Conservation (phyloP, 2,888 invertebrate genomes). For the Ophion ventricosus region DNA sequence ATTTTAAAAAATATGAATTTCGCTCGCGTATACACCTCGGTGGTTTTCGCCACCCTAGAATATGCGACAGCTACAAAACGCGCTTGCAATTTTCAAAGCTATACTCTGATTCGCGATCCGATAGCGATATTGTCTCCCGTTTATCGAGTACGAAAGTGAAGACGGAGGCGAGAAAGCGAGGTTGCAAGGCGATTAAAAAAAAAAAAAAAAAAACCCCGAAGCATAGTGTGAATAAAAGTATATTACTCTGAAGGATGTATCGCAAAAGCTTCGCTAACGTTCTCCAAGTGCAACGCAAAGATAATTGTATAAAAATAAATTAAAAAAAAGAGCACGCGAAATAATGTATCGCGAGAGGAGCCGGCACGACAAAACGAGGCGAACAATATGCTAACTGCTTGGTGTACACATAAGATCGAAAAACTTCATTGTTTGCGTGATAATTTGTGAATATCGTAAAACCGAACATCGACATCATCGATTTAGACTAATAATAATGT, state of each 20-base stretch:
- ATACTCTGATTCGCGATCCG: constrained; percentile 23
- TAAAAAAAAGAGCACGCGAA: not conserved
- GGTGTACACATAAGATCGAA: not conserved
- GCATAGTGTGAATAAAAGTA: constrained; percentile 31
- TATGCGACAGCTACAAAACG: constrained; percentile 33
- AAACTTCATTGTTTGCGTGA: constrained; percentile 9
- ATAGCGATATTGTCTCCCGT: constrained; percentile 20
- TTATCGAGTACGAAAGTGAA: not conserved
- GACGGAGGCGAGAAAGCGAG: not conserved
- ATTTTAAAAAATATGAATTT: constrained; percentile 6
- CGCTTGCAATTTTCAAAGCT: constrained; percentile 48
- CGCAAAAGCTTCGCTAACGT: constrained; percentile 47
- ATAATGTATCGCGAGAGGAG: constrained; percentile 18
- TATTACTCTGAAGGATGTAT: constrained; percentile 22
- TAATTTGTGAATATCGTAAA: constrained; percentile 30
- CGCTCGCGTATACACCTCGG: constrained; percentile 15
- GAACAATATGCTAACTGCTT: not conserved
- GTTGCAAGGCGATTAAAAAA: not conserved
- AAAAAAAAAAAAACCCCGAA: too few relatives aligned
- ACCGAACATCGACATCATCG: constrained; percentile 32
- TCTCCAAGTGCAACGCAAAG: constrained; percentile 11
- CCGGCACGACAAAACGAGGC: constrained; percentile 12
- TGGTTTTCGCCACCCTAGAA: constrained; percentile 25
- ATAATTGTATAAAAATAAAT: constrained; percentile 5
- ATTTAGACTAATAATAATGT: constrained; percentile 56